Evolutionary conservation across 1,140 invertebrate genomes (phyloP), one percentile per base, ranked within the genome.

Genomic region (Hypothenemus hampei): DNA sequence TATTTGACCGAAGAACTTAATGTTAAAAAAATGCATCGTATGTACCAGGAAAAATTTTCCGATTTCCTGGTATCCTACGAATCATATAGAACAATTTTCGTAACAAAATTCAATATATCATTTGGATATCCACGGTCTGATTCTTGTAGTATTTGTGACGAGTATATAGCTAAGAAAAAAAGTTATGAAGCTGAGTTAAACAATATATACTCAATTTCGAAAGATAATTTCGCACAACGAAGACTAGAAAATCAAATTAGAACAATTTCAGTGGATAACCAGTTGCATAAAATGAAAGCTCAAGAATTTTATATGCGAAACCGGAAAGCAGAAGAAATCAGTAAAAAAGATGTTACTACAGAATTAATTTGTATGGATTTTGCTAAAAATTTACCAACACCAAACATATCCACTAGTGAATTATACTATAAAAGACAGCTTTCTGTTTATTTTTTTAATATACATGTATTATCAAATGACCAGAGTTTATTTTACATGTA

Each of bases 371-470:
- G 46, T 13, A 54, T 65, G 19, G 61, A 65, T 36, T 65, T 49
- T 46, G 26, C 23, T 26, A 62, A 62, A 56, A 66, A 65, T 45
- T 37, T 65, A 22, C 39, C 50, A 7, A 19, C 46, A 8, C 62
- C 60, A 16, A 65, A 65, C 43, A 62, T 62, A 16, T 8, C 59
- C n/a, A 65, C 61, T 8, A 67, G 64, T 36, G 62, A 65, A 31
- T 60, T 63, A 5, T 65, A 65, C 47, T 67, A 65, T 36, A 64
- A 55, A 45, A 20, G 65, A 8, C 58, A 65, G 54, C 43, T 64
- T 8, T 58, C 59, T 11, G n/a, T 61, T 21, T 64, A 56, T 46
- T 5, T 22, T 26, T 67, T 67, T 41, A 67, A 63, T 48, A 56
- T 65, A 15, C 64, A 65, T 40, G 26, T 50, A 20, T 29, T 62